Evolutionary conservation across 2,888 invertebrate genomes (phyloP).

Genomic region (Callinectes sapidus): DNA sequence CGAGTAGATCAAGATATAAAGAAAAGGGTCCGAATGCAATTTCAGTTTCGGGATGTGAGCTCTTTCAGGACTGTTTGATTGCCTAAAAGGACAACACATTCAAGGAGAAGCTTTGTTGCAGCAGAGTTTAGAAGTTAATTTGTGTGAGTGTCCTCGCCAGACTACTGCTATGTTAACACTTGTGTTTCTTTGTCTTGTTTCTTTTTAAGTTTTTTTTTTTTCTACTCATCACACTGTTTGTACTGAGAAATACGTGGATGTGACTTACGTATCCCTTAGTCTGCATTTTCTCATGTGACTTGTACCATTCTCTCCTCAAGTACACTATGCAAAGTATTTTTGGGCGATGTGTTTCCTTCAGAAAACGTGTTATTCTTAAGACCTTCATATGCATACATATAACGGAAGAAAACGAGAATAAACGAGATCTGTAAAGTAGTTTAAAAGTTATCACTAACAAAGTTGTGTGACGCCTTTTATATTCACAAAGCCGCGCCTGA

Average conservation of each 20-base stretch:
- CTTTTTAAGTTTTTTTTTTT: neutral
- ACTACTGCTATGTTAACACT: neutral
- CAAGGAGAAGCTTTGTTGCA: neutral
- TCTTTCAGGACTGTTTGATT: neutral
- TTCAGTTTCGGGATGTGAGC: neutral
- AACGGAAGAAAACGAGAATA: neutral
- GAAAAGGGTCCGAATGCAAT: neutral
- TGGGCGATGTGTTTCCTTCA: neutral
- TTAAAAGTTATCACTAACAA: neutral
- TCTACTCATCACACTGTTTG: neutral
- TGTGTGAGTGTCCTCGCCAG: neutral
- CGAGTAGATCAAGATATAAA: no score
- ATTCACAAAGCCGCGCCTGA: neutral
- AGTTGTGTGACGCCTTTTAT: neutral
- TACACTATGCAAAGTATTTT: neutral
- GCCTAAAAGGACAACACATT: neutral
- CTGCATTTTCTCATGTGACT: no score
- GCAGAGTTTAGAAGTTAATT: neutral
- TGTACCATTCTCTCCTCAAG: neutral
- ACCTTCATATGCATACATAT: neutral
- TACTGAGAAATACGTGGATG: no score
- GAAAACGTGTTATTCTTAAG: neutral
- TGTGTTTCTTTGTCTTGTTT: neutral
- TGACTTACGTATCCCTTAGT: no score
- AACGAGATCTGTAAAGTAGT: neutral